Evolutionary conservation across 2,888 invertebrate genomes (phyloP), one percentile per base, ranked within the genome.

Genomic region (Xanthostigma xanthostigma): DNA sequence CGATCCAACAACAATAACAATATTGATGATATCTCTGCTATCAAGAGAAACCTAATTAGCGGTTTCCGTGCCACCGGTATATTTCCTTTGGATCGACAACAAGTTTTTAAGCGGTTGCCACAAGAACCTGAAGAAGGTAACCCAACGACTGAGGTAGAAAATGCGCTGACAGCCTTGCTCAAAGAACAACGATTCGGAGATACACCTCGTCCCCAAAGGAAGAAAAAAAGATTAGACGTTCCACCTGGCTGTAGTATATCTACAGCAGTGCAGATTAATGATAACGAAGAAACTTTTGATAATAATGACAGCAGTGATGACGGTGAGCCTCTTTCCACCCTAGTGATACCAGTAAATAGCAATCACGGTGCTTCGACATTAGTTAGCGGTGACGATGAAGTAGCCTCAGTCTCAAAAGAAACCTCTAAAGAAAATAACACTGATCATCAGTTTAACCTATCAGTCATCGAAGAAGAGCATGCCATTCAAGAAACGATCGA

Each of bases 11-110:
- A 46, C 12, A 17, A 17, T 17, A 17, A 17, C 17, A 17, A 17
- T 17, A 17, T 17, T 17, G 17, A 17, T 17, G 17, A 12, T 40
- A 36, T 43, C 37, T 46, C 38, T 11, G 44, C 43, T 34, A 47
- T 50, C 14, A 50, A 50, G 40, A 38, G 43, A 11, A 47, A 46
- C 44, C 36, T 50, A 13, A 47, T 50, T 12, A 50, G 36, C 33
- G 11, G 6, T 43, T 50, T 36, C 37, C 8, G n/a, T 17, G 38
- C 47, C 40, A 43, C 41, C 36, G 50, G 50, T 35, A 47, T 50
- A 39, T 27, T 12, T 43, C 44, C 44, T 3, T 37, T 47, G 14
- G n/a, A 50, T 35, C 36, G 46, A 1, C 10, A 46, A 12, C 33
- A 50, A 33, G 44, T 50, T 11, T 37, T 50, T 36, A 49, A 49